Evolutionary conservation across 2,888 invertebrate species (phyloP).

Genomic region (Bombyx huttoni): DNA sequence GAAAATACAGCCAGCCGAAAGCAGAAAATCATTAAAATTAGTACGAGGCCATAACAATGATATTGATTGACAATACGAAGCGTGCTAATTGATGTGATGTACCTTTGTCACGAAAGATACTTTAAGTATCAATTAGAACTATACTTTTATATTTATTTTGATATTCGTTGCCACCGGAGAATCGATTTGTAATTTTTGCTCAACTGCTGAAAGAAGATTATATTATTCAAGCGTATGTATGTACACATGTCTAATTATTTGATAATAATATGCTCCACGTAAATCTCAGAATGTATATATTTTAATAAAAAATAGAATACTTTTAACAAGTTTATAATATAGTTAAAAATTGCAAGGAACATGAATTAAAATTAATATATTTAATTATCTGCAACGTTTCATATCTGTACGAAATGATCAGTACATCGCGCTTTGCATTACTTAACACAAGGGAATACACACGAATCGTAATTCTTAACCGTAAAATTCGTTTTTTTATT

Average conservation of each 20-base stretch:
- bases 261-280: too few relatives aligned
- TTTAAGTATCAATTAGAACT: neutral
- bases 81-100: constrained; percentile 12
- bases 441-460: neutral
- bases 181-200: too few relatives aligned
- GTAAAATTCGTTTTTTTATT: neutral
- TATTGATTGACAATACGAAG: constrained; percentile 8
- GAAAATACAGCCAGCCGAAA: constrained; percentile 1
- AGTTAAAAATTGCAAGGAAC: neutral
- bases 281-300: too few relatives aligned
- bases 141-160: neutral
- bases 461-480: neutral
- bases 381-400: neutral
- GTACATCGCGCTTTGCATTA: neutral
- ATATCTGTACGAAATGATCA: neutral
- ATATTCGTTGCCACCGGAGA: too few relatives aligned
- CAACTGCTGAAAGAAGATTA: too few relatives aligned
- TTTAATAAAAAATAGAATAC: too few relatives aligned
- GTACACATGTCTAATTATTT: too few relatives aligned
- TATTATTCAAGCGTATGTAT: too few relatives aligned
- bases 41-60: constrained; percentile 12
- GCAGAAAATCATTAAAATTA: constrained; percentile 8
- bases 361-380: neutral
- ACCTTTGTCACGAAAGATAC: neutral
- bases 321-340: too few relatives aligned